Evolutionary conservation across 2,797 vertebrate species (phyloP), one percentile per base, ranked within the genome.

Genomic region (Parambassis ranga): DNA sequence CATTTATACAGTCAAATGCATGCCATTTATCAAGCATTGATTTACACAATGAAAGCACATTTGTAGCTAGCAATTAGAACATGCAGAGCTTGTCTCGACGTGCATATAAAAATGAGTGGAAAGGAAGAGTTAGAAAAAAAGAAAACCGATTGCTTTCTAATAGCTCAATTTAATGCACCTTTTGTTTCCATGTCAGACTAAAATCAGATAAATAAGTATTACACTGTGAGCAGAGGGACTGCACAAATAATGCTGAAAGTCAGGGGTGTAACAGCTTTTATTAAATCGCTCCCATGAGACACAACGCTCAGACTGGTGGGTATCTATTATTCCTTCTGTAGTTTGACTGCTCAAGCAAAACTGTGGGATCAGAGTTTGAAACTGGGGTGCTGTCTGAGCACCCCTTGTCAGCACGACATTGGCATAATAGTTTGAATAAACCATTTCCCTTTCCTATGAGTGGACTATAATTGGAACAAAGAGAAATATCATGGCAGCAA

Each of bases 401-500:
- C 28, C 38, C 37, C 44, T 38, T 51, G 53, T 81, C 75, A 79
- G 65, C 59, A 37, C 64, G 44, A 55, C 67, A 64, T 52, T 58
- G 72, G 55, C 57, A 50, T 64, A 69, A 63, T 62, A 51, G 51
- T 37, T 55, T 32, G 31, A 64, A 67, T 62, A 67, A 74, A 67
- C 35, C 57, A 7, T 27, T 39, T 41, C 31, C 4, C 27, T 52
- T 28, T 11, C 35, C 58, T 33, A 5, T 39, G 42, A 65, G 51
- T n/a, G 9, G 9, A 19, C 38, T 30, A 10, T 83, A 81, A 77
- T 83, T 68, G 80, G 67, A 68, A 38, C 53, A 53, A 58, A 66
- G 74, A 61, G 14, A 60, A 55, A 58, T 16, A 46, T 67, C 69
- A 62, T 66, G 65, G 71, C 79, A 80, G 53, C 51, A 78, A 83